Evolutionary conservation across 2,888 invertebrate species (phyloP).

Genomic region (Drepanosiphum platanoidis): DNA sequence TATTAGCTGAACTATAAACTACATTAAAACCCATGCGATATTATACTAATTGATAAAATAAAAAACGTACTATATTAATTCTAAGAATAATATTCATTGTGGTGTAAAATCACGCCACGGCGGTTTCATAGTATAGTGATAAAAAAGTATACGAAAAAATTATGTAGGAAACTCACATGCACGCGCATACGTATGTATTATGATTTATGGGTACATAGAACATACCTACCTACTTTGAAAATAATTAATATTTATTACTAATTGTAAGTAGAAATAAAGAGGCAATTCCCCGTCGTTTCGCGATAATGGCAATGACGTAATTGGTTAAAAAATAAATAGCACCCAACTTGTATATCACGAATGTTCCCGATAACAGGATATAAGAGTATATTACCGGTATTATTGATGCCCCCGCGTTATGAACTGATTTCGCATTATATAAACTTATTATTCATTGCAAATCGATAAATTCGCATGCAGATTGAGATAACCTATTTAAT

Average conservation of each 20-base stretch:
- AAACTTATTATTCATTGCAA: background rate
- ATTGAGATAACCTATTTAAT: background rate
- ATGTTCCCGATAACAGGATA: background rate
- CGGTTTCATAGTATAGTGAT: background rate
- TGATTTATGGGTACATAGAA: background rate
- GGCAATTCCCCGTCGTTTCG: too few species aligned
- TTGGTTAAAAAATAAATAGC: too few species aligned
- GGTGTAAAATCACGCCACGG: too few species aligned
- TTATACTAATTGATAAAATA: too few species aligned
- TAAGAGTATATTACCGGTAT: background rate
- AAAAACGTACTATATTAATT: background rate
- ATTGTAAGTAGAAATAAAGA: background rate
- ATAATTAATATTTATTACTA: background rate
- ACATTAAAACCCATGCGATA: too few species aligned
- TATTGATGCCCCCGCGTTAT: background rate
- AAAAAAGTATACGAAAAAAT: background rate
- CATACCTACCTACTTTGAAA: too few species aligned
- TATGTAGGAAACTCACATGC: background rate
- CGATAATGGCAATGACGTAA: background rate
- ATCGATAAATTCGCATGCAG: background rate
- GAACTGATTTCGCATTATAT: background rate
- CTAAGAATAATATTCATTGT: background rate
- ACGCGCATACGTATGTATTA: background rate
- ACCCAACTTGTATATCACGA: background rate
- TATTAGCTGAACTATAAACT: too few species aligned